Evolutionary conservation across 2,797 vertebrate genomes (phyloP).

Genomic region (Acestrorhynchus altus): DNA sequence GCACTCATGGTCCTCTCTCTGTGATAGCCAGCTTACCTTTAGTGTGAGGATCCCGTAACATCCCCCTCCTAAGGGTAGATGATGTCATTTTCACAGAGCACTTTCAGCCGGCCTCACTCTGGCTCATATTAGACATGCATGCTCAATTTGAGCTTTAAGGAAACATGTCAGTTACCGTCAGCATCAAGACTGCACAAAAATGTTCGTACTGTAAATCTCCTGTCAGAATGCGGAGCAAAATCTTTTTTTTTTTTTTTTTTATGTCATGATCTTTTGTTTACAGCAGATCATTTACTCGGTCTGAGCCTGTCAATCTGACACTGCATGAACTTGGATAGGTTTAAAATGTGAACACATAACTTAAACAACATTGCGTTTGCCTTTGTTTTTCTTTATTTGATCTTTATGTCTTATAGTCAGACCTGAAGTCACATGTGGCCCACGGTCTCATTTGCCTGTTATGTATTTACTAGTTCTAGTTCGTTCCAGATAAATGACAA

Average conservation of each 20-base stretch:
- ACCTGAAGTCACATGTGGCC: neutral
- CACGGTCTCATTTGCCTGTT: too few relatives aligned
- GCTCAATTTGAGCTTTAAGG: conserved; percentile 46
- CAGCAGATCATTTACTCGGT: neutral
- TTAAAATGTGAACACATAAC: neutral
- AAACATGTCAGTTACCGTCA: conserved; percentile 46
- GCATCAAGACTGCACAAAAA: conserved; percentile 34
- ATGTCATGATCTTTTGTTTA: conserved; percentile 20
- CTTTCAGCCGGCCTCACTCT: conserved; percentile 36
- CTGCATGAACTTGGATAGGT: neutral
- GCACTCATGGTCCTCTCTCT: neutral
- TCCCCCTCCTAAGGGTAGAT: conserved; percentile 19
- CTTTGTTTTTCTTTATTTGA: neutral
- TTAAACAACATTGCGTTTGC: neutral
- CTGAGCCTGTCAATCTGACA: neutral
- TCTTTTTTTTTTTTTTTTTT: neutral
- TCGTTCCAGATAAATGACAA: too few relatives aligned
- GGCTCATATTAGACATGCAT: conserved; percentile 51
- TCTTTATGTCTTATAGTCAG: neutral
- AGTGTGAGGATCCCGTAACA: conserved; percentile 20
- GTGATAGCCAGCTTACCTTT: conserved; percentile 19
- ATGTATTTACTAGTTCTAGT: too few relatives aligned
- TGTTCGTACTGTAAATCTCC: conserved; percentile 20
- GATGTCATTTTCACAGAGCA: conserved; percentile 31
- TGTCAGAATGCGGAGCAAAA: neutral